A percentile compares a stretch with the other conserved stretches of the same genome.
Conservation (phyloP, 2,797 vertebrate species). For the Pangasius djambal region DNA sequence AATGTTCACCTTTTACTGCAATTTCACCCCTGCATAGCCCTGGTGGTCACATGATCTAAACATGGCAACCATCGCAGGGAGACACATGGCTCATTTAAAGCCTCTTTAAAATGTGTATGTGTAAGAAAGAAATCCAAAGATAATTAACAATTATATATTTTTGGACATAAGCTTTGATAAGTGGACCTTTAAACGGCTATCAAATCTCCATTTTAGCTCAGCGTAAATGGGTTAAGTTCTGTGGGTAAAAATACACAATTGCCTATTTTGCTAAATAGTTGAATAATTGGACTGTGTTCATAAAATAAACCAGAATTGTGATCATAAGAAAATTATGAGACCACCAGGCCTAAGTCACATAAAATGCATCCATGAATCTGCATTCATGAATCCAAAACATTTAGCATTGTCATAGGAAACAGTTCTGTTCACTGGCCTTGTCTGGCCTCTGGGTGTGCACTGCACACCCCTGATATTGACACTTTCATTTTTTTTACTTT, state of each 20-base stretch:
- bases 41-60: not conserved
- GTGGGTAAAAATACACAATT: not conserved
- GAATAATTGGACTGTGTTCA: not conserved
- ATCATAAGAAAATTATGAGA: not conserved
- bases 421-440: not conserved
- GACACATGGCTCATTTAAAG: not conserved
- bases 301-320: not conserved
- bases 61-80: not conserved
- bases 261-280: not conserved
- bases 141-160: not conserved
- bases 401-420: slow-evolving; percentile 8
- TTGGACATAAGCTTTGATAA: not conserved
- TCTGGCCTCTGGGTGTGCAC: slow-evolving; percentile 7
- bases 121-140: not conserved
- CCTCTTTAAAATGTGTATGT: not conserved
- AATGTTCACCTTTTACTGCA: not conserved
- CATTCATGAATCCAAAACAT: slow-evolving; percentile 13
- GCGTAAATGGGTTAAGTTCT: not conserved
- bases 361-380: not conserved
- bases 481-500: slow-evolving; percentile 19
- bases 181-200: not conserved
- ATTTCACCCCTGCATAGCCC: not conserved
- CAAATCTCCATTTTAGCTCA: not conserved
- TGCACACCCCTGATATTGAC: not conserved
- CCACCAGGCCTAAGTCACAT: not conserved